These are phyloP conservation scores for Helarctos malayanus DNA, from an alignment of 2,797 vertebrate species.

Conservation along the genomic window DNA sequence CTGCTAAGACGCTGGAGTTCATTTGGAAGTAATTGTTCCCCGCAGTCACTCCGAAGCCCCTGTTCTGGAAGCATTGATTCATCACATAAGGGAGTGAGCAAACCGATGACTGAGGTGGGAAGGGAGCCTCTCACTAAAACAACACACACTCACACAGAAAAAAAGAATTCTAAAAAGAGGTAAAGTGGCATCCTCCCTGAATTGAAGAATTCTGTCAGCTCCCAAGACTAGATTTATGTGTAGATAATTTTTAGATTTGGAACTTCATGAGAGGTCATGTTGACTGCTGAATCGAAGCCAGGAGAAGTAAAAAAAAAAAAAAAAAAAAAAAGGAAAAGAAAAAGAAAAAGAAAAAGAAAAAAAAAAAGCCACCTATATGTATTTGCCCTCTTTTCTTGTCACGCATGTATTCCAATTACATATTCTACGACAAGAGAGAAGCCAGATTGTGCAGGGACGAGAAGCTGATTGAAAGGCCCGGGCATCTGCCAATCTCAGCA, in stretches of 20 bases:
- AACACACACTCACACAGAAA: slow-evolving; percentile 59
- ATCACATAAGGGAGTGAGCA: slow-evolving; percentile 79
- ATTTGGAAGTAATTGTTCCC: slow-evolving; percentile 81
- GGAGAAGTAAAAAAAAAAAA: background rate
- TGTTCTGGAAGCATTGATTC: slow-evolving; percentile 82
- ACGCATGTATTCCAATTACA: slow-evolving; percentile 60
- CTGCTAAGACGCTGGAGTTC: slow-evolving; percentile 81
- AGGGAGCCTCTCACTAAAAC: slow-evolving; percentile 80
- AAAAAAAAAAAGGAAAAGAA: background rate
- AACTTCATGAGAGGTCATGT: slow-evolving; percentile 63
- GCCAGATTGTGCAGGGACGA: slow-evolving; percentile 55
- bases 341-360: background rate
- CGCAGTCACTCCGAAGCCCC: slow-evolving; percentile 81
- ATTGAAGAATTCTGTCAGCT: slow-evolving; percentile 56
- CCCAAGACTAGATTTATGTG: slow-evolving; percentile 58
- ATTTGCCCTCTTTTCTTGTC: slow-evolving; percentile 63
- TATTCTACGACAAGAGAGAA: slow-evolving; percentile 56
- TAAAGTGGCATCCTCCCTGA: slow-evolving; percentile 66
- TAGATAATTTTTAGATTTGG: slow-evolving; percentile 63
- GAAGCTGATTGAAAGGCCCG: slow-evolving; percentile 42
- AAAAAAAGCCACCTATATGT: slow-evolving; percentile 17
- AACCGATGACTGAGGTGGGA: slow-evolving; percentile 81
- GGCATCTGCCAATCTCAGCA: slow-evolving; percentile 63
- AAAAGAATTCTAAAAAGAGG: slow-evolving; percentile 78
- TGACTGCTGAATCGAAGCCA: slow-evolving; percentile 66